Evolutionary conservation across 2,888 invertebrate genomes (phyloP), one percentile per base, ranked within the genome.

Genomic region (Epiblema foenella): DNA sequence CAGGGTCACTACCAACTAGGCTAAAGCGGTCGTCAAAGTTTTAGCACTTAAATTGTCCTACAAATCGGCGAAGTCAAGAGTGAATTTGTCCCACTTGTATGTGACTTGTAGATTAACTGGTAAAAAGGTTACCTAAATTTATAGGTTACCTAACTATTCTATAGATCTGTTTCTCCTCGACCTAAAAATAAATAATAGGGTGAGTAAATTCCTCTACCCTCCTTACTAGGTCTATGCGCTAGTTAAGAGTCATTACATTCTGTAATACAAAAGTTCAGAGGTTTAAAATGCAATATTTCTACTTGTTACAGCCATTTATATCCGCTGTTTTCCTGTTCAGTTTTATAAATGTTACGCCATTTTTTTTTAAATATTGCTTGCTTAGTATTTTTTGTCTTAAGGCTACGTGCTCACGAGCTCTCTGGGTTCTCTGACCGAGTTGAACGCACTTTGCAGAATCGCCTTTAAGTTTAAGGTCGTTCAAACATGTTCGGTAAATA

Each of bases 391-490:
- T 2, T 29, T 4, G 33, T 7, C 11, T 37, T n/a, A 11, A 57
- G 33, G 33, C 33, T 11, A 37, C n/a, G 2, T 46, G 8, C 46
- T 8, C n/a, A 8, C 12, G 46, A n/a, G 29, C 11, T 54, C 39
- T 37, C 39, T 17, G 52, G 59, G n/a, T 37, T 18, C 29, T 15
- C 59, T n/a, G 54, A 33, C 42, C 11, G 24, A 54, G 65, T 59
- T 66, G 65, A 70, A 66, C 37, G 70, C 42, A 66, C 70, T 59
- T 52, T 24, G 49, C 57, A 29, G 15, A n/a, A 57, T 68, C 49
- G 51, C 24, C 49, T 68, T 60, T 29, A 57, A 60, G 70, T 67
- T 71, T 67, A 62, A 72, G 67, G 68, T 68, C 68, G 49, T 46
- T 54, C 18, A 12, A 46, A 64, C 64, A 64, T 63, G 63, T 52